Evolutionary conservation across 2,888 invertebrate genomes (phyloP).

Genomic region (Himalopsyche japonica): DNA sequence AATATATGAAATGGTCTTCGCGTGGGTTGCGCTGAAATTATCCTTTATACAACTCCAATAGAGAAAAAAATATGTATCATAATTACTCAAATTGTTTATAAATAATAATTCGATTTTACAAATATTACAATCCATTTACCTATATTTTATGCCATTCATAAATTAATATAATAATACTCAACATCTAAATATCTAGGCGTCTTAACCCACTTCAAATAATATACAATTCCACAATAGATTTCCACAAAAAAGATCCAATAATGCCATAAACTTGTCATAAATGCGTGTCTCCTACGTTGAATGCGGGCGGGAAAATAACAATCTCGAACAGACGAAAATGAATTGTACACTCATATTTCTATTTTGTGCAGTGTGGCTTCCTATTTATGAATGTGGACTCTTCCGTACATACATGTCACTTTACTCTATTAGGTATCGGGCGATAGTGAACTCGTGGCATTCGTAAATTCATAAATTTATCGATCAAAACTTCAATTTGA

Average conservation of each 20-base stretch:
- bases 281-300: conserved; percentile 19
- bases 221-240: background rate
- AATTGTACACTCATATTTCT: background rate
- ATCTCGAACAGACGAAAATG: background rate
- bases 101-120: too few relatives aligned
- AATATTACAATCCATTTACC: background rate
- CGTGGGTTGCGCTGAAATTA: too few relatives aligned
- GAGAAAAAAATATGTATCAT: too few relatives aligned
- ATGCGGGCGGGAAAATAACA: conserved; percentile 19
- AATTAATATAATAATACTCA: background rate
- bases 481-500: too few relatives aligned
- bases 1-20: too few relatives aligned
- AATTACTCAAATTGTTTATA: too few relatives aligned
- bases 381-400: background rate
- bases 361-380: background rate
- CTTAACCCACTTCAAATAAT: background rate
- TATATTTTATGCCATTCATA: background rate
- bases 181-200: background rate
- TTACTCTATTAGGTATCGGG: background rate
- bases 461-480: too few relatives aligned
- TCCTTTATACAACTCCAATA: too few relatives aligned
- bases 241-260: background rate
- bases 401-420: background rate
- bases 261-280: conserved; percentile 26
- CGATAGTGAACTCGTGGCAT: background rate